These are phyloP conservation scores for Drosophila nr. fundita DNA, from an alignment of 2,888 invertebrate genomes.

Conservation along the genomic window DNA sequence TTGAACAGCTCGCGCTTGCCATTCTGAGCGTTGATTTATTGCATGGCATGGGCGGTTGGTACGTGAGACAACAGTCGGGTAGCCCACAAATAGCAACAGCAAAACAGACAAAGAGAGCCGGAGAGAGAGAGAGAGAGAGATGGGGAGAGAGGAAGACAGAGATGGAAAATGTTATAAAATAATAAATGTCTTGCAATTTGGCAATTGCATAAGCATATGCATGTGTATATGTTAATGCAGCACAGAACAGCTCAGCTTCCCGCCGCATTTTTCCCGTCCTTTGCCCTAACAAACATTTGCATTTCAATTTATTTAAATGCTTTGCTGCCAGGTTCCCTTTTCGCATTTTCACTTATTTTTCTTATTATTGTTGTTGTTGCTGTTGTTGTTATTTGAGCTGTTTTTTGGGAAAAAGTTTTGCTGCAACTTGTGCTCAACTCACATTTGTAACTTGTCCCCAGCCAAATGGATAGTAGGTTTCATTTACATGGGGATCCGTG, in stretches of 20 bases:
- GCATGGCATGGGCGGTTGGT: slow-evolving; percentile 66
- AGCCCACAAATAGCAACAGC: slow-evolving; percentile 15
- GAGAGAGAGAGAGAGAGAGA: slow-evolving; percentile 14
- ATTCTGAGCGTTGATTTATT: slow-evolving; percentile 86
- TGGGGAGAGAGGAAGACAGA: slow-evolving; percentile 26
- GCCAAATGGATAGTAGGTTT: slow-evolving; percentile 90
- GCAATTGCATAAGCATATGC: slow-evolving; percentile 80
- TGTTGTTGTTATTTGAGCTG: slow-evolving; percentile 15
- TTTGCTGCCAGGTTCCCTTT: slow-evolving; percentile 43
- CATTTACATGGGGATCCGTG: slow-evolving; percentile 88
- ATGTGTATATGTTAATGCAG: slow-evolving; percentile 79
- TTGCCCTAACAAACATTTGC: slow-evolving; percentile 63
- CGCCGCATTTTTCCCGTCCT: slow-evolving; percentile 1
- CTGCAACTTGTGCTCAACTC: slow-evolving; percentile 82
- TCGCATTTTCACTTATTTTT: slow-evolving; percentile 4
- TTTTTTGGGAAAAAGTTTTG: slow-evolving; percentile 55
- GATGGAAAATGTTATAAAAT: slow-evolving; percentile 72
- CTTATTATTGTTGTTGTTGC: slow-evolving; percentile 13
- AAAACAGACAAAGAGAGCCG: background rate
- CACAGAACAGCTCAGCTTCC: slow-evolving; percentile 32
- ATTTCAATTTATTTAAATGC: slow-evolving; percentile 82
- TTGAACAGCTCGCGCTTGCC: slow-evolving; percentile 89
- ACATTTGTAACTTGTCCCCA: slow-evolving; percentile 93
- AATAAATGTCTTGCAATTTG: slow-evolving; percentile 81
- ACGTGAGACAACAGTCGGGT: slow-evolving; percentile 69